A percentile compares a stretch with the other conserved stretches of the same genome.
These are phyloP conservation scores for Philereme vetulata DNA, from an alignment of 2,888 invertebrate genomes.

Conservation along the genomic window DNA sequence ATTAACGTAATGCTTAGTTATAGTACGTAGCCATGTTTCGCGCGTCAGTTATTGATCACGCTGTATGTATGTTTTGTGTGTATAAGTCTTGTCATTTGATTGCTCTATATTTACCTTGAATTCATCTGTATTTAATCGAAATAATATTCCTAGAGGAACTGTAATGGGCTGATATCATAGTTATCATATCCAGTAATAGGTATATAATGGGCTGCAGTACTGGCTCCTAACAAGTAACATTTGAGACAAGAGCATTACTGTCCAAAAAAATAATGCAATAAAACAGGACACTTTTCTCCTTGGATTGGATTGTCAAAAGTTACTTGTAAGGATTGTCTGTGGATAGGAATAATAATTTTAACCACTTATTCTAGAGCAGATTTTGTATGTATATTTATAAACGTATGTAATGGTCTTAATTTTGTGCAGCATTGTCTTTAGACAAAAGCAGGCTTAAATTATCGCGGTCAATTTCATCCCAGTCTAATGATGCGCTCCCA, in stretches of 20 bases:
- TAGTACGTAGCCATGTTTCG: conserved; percentile 31
- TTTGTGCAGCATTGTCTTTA: too few relatives aligned
- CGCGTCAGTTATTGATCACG: conserved; percentile 11
- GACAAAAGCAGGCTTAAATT: too few relatives aligned
- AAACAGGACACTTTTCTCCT: too few relatives aligned
- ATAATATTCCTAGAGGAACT: conserved; percentile 12
- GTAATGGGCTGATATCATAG: conserved; percentile 19
- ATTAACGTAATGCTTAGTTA: conserved; percentile 32
- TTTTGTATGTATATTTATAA: conserved; percentile 12
- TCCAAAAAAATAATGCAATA: too few relatives aligned
- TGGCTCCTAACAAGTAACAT: too few relatives aligned
- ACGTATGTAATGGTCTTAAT: conserved; percentile 1
- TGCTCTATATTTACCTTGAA: conserved; percentile 11
- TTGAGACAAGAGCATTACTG: too few relatives aligned
- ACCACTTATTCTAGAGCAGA: conserved; percentile 8
- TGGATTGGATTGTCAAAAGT: too few relatives aligned
- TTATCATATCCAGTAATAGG: conserved; percentile 19
- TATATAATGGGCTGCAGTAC: conserved; percentile 8
- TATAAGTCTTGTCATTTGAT: conserved; percentile 14
- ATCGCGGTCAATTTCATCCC: too few relatives aligned
- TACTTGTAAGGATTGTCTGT: too few relatives aligned
- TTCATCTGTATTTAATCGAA: conserved; percentile 21
- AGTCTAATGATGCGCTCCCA: too few relatives aligned
- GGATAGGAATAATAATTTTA: conserved; percentile 4
- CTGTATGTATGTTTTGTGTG: conserved; percentile 8